phyloP scores from a whole-genome alignment of 2,797 vertebrate genomes.

The Odontamblyopus lacepedii region DNA sequence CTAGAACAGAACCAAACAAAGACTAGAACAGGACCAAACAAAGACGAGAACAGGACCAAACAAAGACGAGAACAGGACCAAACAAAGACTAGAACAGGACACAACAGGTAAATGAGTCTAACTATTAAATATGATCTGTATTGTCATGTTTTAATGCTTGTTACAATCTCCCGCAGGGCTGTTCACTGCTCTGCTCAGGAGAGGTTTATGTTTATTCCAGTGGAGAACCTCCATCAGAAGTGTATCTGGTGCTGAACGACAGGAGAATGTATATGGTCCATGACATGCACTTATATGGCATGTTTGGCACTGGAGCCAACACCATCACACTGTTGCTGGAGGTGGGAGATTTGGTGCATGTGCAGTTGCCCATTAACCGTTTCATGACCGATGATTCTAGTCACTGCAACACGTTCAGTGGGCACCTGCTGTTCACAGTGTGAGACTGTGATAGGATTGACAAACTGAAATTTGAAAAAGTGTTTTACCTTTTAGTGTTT shows the following conservation, averaged over 20 bases:
- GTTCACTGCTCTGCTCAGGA: not conserved
- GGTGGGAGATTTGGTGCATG: not conserved
- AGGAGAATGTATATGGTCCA: not conserved
- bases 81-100: too few species aligned
- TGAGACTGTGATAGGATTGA: not conserved
- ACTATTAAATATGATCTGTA: not conserved
- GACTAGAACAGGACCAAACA: too few species aligned
- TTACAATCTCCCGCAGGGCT: not conserved
- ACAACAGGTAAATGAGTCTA: conserved; percentile 4
- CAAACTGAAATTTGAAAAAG: too few species aligned
- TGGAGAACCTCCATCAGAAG: not conserved
- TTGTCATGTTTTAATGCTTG: not conserved
- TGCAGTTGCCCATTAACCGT: not conserved
- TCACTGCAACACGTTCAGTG: too few species aligned
- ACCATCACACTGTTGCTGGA: not conserved
- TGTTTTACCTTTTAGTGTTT: too few species aligned
- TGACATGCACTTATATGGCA: too few species aligned
- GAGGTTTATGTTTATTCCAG: not conserved
- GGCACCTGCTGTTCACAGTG: not conserved
- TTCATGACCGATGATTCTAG: too few species aligned
- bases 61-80: too few species aligned
- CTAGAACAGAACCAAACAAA: too few species aligned
- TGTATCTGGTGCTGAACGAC: not conserved
- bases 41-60: too few species aligned
- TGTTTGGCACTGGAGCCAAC: not conserved